Base-by-base conservation (phyloP, 1,140 invertebrate genomes). In the Laupala kohalensis region DNA sequence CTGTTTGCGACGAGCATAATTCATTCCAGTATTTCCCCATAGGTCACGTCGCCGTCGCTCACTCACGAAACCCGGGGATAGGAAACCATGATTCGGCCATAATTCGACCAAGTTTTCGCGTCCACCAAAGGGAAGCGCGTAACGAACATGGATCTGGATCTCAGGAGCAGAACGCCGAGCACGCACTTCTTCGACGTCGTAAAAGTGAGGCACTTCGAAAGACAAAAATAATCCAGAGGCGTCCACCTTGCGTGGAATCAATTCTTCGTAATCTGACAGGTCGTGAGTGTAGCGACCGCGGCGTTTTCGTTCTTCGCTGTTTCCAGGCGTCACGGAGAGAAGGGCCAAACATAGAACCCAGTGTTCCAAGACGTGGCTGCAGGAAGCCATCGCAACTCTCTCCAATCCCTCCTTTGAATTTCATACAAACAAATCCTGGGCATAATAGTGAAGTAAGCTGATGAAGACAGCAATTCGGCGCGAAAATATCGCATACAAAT, bases 191-290 rank as follows among this genome's bases (percentile, higher is more conserved):
- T 77, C 75, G 67, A 77, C 80, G 71, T 80, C 76, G 72, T 82
- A 83, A 74, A 78, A 83, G 75, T 82, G 79, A 23, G 80, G 80
- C 37, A 87, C 69, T 15, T 76, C 68, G 76, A 83, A 83, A 4
- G 81, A 80, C 24, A 80, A 30, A 76, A 85, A 84, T 9, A 77
- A 77, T 6, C 86, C 85, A 29, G 81, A 76, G 4, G 75, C 69
- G 37, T 77, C 77, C 12, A 85, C 81, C 73, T 80, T 79, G 26
- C 78, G 78, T n/a, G 86, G 85, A 67, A 86, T 75, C 24, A 82
- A 70, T 26, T 86, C 73, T 68, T 84, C 77, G 72, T 83, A 84
- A 30, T 81, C 76, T 37, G 77, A 79, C 24, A 81, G 75, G 62
- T 82, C 76, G 72, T 81, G 77, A 9, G 82, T 83, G 64, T 83